Percentiles rank a stretch among this genome's conserved stretches.
Evolutionary conservation across 2,113 vertebrate species (phyloP).

Genomic region (Lamprologus ornatipinnis): DNA sequence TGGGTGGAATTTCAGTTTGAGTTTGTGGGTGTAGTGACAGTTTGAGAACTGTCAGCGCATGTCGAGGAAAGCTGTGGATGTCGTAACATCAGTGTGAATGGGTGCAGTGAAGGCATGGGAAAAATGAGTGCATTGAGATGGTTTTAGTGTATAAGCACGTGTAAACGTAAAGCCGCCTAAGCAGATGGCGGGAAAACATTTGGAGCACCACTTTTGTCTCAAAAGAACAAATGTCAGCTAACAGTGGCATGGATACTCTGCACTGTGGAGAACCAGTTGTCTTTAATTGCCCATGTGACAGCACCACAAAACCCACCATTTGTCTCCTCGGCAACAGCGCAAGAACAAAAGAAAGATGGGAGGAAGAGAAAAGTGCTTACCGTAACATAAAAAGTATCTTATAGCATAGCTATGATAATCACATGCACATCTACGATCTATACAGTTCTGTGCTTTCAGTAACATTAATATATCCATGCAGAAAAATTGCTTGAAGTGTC

Average conservation of each 20-base stretch:
- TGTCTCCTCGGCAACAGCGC: background rate
- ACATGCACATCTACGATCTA: background rate
- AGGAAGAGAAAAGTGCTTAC: background rate
- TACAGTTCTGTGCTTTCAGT: background rate
- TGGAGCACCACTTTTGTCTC: background rate
- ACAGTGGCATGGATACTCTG: background rate
- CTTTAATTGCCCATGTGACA: background rate
- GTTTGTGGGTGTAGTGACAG: slow-evolving; percentile 54
- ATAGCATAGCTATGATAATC: background rate
- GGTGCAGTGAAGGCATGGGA: slow-evolving; percentile 4
- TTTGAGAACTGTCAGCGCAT: slow-evolving; percentile 55
- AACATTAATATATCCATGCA: background rate
- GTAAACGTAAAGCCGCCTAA: background rate
- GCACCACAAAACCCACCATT: background rate
- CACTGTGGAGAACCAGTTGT: background rate
- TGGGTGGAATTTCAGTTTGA: slow-evolving; percentile 43
- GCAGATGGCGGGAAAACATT: background rate
- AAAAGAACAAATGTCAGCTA: slow-evolving; percentile 8
- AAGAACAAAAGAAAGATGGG: background rate
- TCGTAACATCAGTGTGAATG: slow-evolving; percentile 31
- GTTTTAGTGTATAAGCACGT: background rate
- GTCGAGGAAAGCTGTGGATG: slow-evolving; percentile 21
- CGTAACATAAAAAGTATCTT: background rate
- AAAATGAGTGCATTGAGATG: background rate
- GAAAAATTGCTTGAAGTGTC: background rate